Evolutionary conservation across 2,113 vertebrate species (phyloP).

Genomic region (Heptranchias perlo): DNA sequence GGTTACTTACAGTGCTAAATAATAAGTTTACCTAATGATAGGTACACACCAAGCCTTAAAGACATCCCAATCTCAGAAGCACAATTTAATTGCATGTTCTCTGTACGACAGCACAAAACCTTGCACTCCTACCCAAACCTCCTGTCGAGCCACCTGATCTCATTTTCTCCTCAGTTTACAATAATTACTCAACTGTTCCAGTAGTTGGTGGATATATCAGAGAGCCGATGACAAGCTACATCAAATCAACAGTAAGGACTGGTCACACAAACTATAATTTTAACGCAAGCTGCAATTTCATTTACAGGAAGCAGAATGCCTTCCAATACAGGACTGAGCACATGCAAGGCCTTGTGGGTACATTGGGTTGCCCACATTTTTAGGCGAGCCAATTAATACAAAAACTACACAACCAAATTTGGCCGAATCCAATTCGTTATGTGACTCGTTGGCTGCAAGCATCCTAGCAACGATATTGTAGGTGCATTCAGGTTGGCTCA

Average conservation of each 20-base stretch:
- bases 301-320: not conserved
- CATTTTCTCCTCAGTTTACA: not conserved
- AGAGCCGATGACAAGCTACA: not conserved
- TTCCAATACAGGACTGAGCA: not conserved
- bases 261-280: not conserved
- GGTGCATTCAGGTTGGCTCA: not conserved
- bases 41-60: no score
- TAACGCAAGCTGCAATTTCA: not conserved
- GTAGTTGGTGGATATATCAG: not conserved
- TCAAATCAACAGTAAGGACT: not conserved
- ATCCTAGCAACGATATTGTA: not conserved
- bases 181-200: not conserved
- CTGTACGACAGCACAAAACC: not conserved
- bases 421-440: not conserved
- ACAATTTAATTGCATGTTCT: not conserved
- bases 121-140: not conserved
- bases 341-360: no score
- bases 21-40: not conserved
- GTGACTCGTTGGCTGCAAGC: not conserved
- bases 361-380: no score
- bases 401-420: no score
- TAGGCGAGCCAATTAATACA: no score
- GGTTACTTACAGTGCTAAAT: not conserved
- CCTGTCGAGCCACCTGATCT: not conserved
- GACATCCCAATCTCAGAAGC: not conserved